Conservation (phyloP, 2,888 invertebrate species). For the Falcaria lacertinaria region DNA sequence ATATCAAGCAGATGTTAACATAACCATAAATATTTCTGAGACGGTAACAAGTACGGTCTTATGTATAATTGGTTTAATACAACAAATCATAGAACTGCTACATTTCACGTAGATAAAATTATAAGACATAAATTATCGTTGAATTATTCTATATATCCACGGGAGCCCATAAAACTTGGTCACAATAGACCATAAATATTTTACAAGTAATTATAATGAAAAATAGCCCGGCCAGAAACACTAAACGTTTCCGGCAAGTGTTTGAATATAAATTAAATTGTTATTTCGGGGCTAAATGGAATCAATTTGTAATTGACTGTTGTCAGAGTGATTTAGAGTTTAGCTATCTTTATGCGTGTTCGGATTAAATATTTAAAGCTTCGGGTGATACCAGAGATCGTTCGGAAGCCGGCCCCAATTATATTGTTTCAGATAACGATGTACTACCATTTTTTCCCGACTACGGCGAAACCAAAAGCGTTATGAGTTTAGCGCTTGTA, state of each 20-base stretch:
- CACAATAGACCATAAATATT: slow-evolving; percentile 71
- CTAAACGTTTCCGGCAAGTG: slow-evolving; percentile 58
- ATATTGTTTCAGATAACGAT: too few relatives aligned
- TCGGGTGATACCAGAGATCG: too few relatives aligned
- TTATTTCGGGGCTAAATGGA: slow-evolving; percentile 32
- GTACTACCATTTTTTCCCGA: too few relatives aligned
- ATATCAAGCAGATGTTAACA: too few relatives aligned
- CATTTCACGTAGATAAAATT: slow-evolving; percentile 43
- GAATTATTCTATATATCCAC: slow-evolving; percentile 40
- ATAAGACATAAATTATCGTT: slow-evolving; percentile 55
- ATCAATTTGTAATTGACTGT: slow-evolving; percentile 48
- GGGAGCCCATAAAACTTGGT: slow-evolving; percentile 45
- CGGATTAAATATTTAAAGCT: too few relatives aligned
- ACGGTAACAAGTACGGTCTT: slow-evolving; percentile 16
- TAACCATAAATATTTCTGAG: slow-evolving; percentile 6
- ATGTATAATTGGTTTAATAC: slow-evolving; percentile 9
- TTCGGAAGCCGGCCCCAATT: too few relatives aligned
- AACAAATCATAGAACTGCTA: slow-evolving; percentile 39
- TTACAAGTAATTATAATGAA: slow-evolving; percentile 71
- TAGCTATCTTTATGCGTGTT: not conserved
- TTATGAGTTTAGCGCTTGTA: too few relatives aligned
- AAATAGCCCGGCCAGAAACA: slow-evolving; percentile 45
- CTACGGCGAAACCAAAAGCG: too few relatives aligned
- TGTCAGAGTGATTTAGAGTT: slow-evolving; percentile 15
- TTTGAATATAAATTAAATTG: slow-evolving; percentile 52